These are phyloP conservation scores for Leucophenga maculata DNA, from an alignment of 2,888 invertebrate species.

Conservation along the genomic window DNA sequence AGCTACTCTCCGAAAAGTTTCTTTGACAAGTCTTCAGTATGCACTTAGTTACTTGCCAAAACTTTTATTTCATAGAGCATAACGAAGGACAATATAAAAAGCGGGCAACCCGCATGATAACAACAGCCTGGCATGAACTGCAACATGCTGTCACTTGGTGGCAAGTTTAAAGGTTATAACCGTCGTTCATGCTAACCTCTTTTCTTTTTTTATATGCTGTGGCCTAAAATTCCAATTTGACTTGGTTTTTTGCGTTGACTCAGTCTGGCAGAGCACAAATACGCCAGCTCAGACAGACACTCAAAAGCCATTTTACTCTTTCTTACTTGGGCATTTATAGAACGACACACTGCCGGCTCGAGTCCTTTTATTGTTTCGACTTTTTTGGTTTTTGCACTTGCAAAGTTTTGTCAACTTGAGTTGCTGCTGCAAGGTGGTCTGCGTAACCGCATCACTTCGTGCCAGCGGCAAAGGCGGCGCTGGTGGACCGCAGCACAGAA, in stretches of 20 bases:
- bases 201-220: neutral
- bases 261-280: slow-evolving; percentile 12
- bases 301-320: neutral
- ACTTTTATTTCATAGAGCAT: slow-evolving; percentile 24
- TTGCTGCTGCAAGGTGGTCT: slow-evolving; percentile 9
- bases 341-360: neutral
- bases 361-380: neutral
- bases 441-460: neutral
- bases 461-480: slow-evolving; percentile 9
- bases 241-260: neutral
- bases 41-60: slow-evolving; percentile 37
- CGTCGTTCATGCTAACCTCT: neutral
- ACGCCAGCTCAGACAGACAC: slow-evolving; percentile 14
- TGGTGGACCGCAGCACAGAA: slow-evolving; percentile 19
- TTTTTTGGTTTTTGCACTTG: neutral
- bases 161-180: slow-evolving; percentile 16
- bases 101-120: neutral
- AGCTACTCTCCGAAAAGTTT: no score
- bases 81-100: slow-evolving; percentile 31
- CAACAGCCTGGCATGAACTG: neutral
- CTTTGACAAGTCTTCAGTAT: slow-evolving; percentile 6
- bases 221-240: slow-evolving; percentile 26
- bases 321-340: neutral
- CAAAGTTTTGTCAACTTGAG: slow-evolving; percentile 24
- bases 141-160: slow-evolving; percentile 1